Conservation (phyloP, 2,888 invertebrate genomes). For the Drosophila pseudotakahashii region DNA sequence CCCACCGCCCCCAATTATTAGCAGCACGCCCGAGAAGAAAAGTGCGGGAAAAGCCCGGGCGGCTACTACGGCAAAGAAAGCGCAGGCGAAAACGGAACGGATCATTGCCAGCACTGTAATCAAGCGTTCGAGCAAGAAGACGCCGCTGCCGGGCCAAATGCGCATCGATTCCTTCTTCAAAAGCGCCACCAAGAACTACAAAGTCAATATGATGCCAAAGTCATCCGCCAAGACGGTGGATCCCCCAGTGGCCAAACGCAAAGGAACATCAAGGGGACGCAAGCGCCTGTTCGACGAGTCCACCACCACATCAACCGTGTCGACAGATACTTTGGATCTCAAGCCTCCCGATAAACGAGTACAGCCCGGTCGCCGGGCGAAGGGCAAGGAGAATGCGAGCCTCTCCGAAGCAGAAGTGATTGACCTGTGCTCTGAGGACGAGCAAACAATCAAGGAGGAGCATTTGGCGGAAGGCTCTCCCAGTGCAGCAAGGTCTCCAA, state of each 20-base stretch:
- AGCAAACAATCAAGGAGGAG: constrained; percentile 6
- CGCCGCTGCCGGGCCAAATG: constrained; percentile 64
- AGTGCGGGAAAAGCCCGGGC: constrained; percentile 41
- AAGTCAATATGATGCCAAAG: constrained; percentile 41
- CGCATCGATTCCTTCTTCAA: constrained; percentile 77
- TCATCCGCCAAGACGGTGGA: background rate
- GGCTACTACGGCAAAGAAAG: constrained; percentile 58
- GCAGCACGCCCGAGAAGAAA: constrained; percentile 55
- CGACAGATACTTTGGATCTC: background rate
- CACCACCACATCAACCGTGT: constrained; percentile 2
- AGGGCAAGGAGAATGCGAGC: constrained; percentile 22
- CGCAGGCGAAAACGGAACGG: background rate
- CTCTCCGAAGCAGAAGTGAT: constrained; percentile 36
- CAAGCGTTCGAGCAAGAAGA: constrained; percentile 58
- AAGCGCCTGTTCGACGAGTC: constrained; percentile 69
- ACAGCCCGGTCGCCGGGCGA: constrained; percentile 28
- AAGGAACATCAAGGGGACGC: constrained; percentile 46
- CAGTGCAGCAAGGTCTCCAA: background rate
- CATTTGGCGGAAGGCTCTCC: background rate
- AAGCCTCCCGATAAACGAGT: constrained; percentile 19
- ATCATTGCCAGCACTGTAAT: constrained; percentile 20
- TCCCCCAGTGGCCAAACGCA: constrained; percentile 7
- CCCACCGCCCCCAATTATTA: background rate
- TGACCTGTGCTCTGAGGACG: constrained; percentile 68
- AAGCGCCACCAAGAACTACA: constrained; percentile 62